A percentile compares a stretch with the other conserved stretches of the same genome.
These are phyloP conservation scores for Heliconius congener DNA, from an alignment of 1,140 invertebrate genomes.

Conservation along the genomic window DNA sequence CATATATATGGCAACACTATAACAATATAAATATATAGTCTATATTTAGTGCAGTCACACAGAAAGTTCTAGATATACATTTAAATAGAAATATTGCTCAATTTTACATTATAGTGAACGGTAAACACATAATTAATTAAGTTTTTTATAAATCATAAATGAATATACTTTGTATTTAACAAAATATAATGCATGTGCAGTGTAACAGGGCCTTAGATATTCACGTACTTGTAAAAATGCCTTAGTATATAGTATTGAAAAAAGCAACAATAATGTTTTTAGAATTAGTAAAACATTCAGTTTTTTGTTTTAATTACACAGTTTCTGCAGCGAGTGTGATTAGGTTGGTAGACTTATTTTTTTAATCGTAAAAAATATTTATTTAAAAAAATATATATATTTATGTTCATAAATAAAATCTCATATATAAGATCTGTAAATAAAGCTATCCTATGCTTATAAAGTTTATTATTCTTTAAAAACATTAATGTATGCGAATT, in stretches of 20 bases:
- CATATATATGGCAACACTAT: background rate
- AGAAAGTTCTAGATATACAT: constrained; percentile 16
- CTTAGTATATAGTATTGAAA: constrained; percentile 28
- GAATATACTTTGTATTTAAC: background rate
- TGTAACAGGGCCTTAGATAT: constrained; percentile 33
- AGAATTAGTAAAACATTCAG: background rate
- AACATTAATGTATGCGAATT: too few relatives aligned
- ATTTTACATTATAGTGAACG: constrained; percentile 16
- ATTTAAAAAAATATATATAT: too few relatives aligned
- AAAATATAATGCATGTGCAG: constrained; percentile 18
- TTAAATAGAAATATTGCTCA: constrained; percentile 27
- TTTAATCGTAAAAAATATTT: too few relatives aligned
- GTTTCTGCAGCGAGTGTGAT: too few relatives aligned
- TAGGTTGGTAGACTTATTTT: too few relatives aligned
- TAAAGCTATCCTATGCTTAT: too few relatives aligned
- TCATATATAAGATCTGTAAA: too few relatives aligned
- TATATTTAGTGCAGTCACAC: background rate
- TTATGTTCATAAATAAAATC: too few relatives aligned
- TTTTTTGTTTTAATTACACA: too few relatives aligned
- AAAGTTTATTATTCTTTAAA: too few relatives aligned
- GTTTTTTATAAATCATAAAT: constrained; percentile 4
- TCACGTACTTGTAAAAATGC: constrained; percentile 34
- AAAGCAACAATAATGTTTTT: background rate
- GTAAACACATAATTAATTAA: constrained; percentile 9
- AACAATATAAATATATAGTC: background rate